These are phyloP conservation scores for Lymantria monacha DNA, from an alignment of 2,888 invertebrate species.

Conservation along the genomic window DNA sequence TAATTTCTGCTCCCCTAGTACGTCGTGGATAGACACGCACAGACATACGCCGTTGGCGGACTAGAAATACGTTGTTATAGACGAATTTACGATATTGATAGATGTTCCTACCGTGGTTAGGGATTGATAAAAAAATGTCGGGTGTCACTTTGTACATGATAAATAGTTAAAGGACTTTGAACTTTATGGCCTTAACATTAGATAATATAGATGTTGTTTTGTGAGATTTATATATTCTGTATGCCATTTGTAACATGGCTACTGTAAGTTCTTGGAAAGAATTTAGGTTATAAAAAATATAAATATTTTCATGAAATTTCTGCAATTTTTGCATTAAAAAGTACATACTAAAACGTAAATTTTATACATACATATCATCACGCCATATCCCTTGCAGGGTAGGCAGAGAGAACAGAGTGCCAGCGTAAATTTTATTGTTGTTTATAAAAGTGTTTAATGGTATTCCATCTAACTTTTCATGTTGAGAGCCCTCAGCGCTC, in stretches of 20 bases:
- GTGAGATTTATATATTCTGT: background rate
- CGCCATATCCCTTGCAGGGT: too few relatives aligned
- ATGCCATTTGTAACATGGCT: background rate
- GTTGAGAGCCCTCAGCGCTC: too few relatives aligned
- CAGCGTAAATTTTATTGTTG: too few relatives aligned
- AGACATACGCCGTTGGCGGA: constrained; percentile 47
- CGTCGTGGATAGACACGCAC: constrained; percentile 38
- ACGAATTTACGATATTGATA: constrained; percentile 60
- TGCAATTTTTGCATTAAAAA: too few relatives aligned
- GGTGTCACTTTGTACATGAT: constrained; percentile 13
- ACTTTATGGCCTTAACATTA: background rate
- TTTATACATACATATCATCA: too few relatives aligned
- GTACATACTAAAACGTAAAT: too few relatives aligned
- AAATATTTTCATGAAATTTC: background rate
- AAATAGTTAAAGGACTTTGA: background rate
- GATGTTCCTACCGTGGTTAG: constrained; percentile 39
- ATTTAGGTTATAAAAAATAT: too few relatives aligned
- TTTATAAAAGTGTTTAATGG: too few relatives aligned
- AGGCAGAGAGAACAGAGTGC: too few relatives aligned
- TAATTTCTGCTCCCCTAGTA: constrained; percentile 67
- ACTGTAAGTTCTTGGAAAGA: background rate
- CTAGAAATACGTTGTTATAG: constrained; percentile 58
- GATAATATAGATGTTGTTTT: constrained; percentile 8
- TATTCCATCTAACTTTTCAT: too few relatives aligned
- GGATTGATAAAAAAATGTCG: constrained; percentile 38